Evolutionary conservation across 2,797 vertebrate species (phyloP), one percentile per base, ranked within the genome.

Genomic region (Paguma larvata): DNA sequence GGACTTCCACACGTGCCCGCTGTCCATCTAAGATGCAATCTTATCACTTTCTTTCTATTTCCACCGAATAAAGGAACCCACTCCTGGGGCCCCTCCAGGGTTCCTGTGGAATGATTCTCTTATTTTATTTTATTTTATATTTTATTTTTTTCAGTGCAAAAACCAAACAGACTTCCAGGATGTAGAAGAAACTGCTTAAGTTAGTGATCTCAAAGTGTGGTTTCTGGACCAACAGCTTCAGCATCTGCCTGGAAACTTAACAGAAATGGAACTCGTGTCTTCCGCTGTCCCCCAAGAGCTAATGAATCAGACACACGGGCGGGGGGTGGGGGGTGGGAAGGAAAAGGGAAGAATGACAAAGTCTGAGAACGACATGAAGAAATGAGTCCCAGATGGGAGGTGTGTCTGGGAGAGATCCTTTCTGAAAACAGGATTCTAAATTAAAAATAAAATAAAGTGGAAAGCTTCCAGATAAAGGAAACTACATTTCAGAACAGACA

Each of bases 391-490:
- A 53, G 73, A 62, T 12, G 38, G 62, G 72, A 95, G 63, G 48
- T 15, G 4, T 46, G 67, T 41, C 73, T 94, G 79, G 62, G 34
- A 88, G n/a, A 51, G 44, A 72, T 32, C 30, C n/a, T 83, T 82
- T 85, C 59, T 86, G 68, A n/a, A 94, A 96, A 93, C 1, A 1
- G 15, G 80, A 89, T 89, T 83, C 87, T 87, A 72, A 88, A 92
- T 89, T 95, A 38, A 85, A 79, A 96, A 84, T 82, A 79, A 83
- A 78, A 93, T 88, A 65, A 83, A 90, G 62, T 5, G 23, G 75
- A 93, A 78, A 93, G 63, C 44, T 73, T 95, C 34, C 53, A 94
- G 88, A 53, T 41, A 96, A 96, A 91, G 75, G 48, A 89, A 92
- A 84, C 38, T 56, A 44, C 3, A 44, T 92, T 97, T 97, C 51